Evolutionary conservation across 2,113 vertebrate genomes (phyloP).

Genomic region (Epinephelus fuscoguttatus): DNA sequence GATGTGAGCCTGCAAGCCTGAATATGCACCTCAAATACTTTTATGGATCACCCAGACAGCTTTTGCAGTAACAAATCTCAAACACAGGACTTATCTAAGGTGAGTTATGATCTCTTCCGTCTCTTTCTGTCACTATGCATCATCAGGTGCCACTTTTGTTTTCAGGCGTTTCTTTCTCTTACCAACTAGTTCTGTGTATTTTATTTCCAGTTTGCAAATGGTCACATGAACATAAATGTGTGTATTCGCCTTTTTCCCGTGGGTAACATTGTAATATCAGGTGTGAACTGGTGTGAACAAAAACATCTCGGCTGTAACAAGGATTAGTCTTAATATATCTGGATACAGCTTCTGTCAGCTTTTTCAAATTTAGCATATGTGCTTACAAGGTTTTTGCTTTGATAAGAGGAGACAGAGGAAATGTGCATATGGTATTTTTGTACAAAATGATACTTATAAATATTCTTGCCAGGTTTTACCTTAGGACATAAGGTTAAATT

Average conservation of each 20-base stretch:
- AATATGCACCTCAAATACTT: conserved; percentile 1
- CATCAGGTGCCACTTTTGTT: conserved; percentile 13
- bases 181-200: neutral
- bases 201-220: neutral
- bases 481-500: neutral
- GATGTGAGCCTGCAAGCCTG: conserved; percentile 1
- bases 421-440: neutral
- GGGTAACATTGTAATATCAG: neutral
- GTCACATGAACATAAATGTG: neutral
- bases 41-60: conserved; percentile 10
- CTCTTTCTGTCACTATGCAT: neutral
- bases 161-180: conserved; percentile 5
- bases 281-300: neutral
- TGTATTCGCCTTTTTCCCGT: neutral
- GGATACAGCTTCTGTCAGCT: neutral
- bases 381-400: neutral
- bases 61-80: conserved; percentile 12
- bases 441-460: neutral
- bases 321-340: neutral
- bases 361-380: neutral
- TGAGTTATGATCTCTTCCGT: conserved; percentile 4
- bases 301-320: neutral
- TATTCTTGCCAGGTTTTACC: neutral
- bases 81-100: neutral
- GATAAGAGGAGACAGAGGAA: neutral